phyloP scores from a whole-genome alignment of 2,888 invertebrate genomes.

The Odontothrips loti region DNA sequence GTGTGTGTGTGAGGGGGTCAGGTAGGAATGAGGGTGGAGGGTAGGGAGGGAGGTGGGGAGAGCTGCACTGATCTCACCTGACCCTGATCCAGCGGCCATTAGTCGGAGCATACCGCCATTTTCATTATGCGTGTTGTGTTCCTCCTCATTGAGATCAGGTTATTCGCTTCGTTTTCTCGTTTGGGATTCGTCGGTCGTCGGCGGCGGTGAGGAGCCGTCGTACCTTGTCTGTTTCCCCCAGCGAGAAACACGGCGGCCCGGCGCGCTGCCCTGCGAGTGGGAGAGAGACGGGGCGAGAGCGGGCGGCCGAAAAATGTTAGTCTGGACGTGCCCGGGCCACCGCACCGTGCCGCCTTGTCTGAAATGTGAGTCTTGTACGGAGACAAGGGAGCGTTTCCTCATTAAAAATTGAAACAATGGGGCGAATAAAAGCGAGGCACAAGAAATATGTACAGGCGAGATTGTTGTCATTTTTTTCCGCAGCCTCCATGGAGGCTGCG shows the following conservation, averaged over 20 bases:
- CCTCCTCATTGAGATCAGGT: background rate
- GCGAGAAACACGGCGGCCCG: too few relatives aligned
- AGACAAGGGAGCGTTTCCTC: background rate
- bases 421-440: too few relatives aligned
- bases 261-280: too few relatives aligned
- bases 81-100: background rate
- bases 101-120: background rate
- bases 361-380: background rate
- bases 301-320: too few relatives aligned
- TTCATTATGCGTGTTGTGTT: background rate
- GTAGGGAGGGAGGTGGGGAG: background rate
- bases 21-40: background rate
- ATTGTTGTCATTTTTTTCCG: too few relatives aligned
- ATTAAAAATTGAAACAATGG: background rate
- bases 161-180: background rate
- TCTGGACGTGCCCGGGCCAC: too few relatives aligned
- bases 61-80: background rate
- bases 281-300: too few relatives aligned
- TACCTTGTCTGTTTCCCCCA: background rate
- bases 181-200: background rate
- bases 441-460: too few relatives aligned
- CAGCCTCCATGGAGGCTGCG: too few relatives aligned
- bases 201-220: background rate
- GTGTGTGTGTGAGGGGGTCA: background rate
- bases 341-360: too few relatives aligned